Evolutionary conservation across 2,888 invertebrate genomes (phyloP), one percentile per base, ranked within the genome.

Genomic region (Hermaeophaga mercurialis): DNA sequence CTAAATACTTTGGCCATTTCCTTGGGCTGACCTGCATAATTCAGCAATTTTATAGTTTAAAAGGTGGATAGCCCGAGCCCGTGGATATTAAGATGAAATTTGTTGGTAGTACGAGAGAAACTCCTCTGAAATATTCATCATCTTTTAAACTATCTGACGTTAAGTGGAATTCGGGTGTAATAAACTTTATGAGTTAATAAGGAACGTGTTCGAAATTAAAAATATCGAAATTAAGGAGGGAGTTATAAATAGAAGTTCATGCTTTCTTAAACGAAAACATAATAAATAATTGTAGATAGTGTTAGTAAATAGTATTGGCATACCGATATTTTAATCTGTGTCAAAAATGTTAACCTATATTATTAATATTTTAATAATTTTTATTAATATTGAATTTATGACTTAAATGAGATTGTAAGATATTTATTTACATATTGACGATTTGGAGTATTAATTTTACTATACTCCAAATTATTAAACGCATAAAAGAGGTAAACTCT

Each of bases 1-100:
- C 44, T 57, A 57, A 62, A 47, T 56, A 55, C 59, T 24, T 41
- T 43, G 52, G 45, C 57, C 43, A 53, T 43, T 46, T 58, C 31
- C 43, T 22, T 33, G 24, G 22, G 11, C 26, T 22, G 46, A 24
- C 39, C 26, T 56, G 56, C 56, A 61, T 58, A 56, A 53, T 54
- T 58, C 41, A 52, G 38, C 26, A 43, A 26, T 36, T 54, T 43
- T 18, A 50, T 36, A 38, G 45, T 24, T 34, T 14, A 46, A 46
- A 41, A 43, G 41, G 41, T 46, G 56, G 31, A 18, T 26, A 24
- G 9, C n/a, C 36, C 1, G 12, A 9, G 3, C 6, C 34, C 19
- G 24, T 9, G n/a, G 22, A 34, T 19, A 15, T 22, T 34, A 31
- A 34, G 22, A 15, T 14, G 19, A 22, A 46, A 22, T 18, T 12